These are phyloP conservation scores for Tupaia chinensis DNA, from an alignment of 2,113 vertebrate species.

Conservation along the genomic window DNA sequence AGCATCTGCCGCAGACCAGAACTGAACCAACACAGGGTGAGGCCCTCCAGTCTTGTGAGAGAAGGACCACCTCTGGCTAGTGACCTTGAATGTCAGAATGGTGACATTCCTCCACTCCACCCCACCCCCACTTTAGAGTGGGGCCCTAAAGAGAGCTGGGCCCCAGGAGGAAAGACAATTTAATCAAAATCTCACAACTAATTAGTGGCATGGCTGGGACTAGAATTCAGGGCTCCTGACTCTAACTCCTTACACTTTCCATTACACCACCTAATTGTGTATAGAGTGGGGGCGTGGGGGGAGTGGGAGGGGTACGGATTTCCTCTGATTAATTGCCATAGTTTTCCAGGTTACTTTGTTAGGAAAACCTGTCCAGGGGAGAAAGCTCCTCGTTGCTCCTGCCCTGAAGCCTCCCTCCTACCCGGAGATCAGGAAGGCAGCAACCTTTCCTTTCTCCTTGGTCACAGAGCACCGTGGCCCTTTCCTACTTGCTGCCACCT, in stretches of 20 bases:
- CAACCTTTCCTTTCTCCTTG: background rate
- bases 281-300: slow-evolving; percentile 51
- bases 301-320: slow-evolving; percentile 76
- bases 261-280: slow-evolving; percentile 83
- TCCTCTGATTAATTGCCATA: slow-evolving; percentile 77
- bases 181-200: slow-evolving; percentile 61
- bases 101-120: background rate
- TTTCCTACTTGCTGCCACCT: slow-evolving; percentile 62
- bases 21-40: background rate
- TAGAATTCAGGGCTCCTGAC: slow-evolving; percentile 62
- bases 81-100: slow-evolving; percentile 17
- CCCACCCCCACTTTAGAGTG: slow-evolving; percentile 25
- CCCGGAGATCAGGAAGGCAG: background rate
- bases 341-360: slow-evolving; percentile 82
- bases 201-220: slow-evolving; percentile 38
- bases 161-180: slow-evolving; percentile 67
- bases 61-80: slow-evolving; percentile 16
- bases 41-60: background rate
- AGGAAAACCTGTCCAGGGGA: slow-evolving; percentile 72
- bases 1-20: background rate
- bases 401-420: slow-evolving; percentile 19
- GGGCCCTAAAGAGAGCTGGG: background rate
- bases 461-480: background rate
- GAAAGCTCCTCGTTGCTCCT: slow-evolving; percentile 48
- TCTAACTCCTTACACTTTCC: slow-evolving; percentile 76